Percentiles rank a stretch among this genome's conserved stretches.
These are phyloP conservation scores for Deroplatys truncata DNA, from an alignment of 2,888 invertebrate species.

Conservation along the genomic window DNA sequence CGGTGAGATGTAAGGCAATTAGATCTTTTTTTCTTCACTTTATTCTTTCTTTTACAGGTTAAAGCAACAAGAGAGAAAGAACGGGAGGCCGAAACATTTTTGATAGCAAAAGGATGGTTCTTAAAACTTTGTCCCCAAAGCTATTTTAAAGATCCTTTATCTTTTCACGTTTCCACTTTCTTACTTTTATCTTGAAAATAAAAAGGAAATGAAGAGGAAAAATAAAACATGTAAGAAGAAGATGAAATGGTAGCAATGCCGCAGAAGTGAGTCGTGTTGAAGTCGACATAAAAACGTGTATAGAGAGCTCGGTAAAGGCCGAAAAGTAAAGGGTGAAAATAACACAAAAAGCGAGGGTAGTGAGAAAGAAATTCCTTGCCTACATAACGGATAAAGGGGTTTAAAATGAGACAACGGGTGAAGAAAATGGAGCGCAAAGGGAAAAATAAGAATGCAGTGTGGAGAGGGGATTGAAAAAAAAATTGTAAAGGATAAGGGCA, in stretches of 20 bases:
- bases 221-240: background rate
- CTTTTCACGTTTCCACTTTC: background rate
- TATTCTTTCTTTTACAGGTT: background rate
- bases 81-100: background rate
- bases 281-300: constrained; percentile 6
- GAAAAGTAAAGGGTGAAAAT: background rate
- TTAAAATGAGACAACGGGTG: constrained; percentile 13
- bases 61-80: background rate
- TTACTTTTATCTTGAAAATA: constrained; percentile 1
- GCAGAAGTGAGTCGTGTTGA: background rate
- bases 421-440: constrained; percentile 2
- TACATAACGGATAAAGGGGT: constrained; percentile 12
- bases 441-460: background rate
- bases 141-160: constrained; percentile 6
- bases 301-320: background rate
- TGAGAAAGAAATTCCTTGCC: background rate
- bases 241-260: background rate
- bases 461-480: background rate
- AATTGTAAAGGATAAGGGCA: background rate
- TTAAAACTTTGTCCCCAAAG: background rate
- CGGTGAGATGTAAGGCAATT: background rate
- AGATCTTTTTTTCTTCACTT: background rate
- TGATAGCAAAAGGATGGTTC: background rate
- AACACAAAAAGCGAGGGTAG: background rate
- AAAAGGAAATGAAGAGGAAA: background rate